Conservation (phyloP, 1,140 invertebrate species). For the Aphelinus atriplicis region DNA sequence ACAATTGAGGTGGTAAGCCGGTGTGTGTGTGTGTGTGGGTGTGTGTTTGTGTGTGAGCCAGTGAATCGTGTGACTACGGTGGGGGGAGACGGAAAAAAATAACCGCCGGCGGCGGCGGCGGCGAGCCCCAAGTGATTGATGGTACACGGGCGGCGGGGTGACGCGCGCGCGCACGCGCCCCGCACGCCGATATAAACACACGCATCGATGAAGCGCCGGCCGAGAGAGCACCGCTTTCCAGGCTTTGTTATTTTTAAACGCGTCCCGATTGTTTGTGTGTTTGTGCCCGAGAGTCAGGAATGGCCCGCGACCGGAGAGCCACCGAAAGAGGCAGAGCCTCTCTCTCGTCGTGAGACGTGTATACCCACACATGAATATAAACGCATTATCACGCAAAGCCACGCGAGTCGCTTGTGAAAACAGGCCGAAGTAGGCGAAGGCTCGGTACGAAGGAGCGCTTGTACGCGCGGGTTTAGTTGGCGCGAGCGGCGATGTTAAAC, state of each 20-base stretch:
- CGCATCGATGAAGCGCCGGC: not conserved
- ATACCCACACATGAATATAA: not conserved
- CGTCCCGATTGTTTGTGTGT: not conserved
- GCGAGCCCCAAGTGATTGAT: not conserved
- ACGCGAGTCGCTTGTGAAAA: not conserved
- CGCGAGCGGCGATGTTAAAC: not conserved
- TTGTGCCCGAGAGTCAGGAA: not conserved
- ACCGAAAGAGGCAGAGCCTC: not conserved
- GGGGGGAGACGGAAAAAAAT: not conserved
- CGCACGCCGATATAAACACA: not conserved
- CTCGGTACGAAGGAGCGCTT: not conserved
- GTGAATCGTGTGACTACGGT: not conserved
- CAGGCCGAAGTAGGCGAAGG: slow-evolving; percentile 29
- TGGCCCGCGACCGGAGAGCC: not conserved
- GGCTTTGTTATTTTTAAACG: slow-evolving; percentile 22
- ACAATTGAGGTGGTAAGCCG: no score
- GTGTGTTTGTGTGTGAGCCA: no score
- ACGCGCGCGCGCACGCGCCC: not conserved
- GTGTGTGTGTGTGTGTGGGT: no score
- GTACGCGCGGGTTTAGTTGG: slow-evolving; percentile 27
- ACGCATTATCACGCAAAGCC: not conserved
- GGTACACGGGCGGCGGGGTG: not conserved
- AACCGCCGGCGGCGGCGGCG: not conserved
- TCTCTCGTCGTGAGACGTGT: not conserved
- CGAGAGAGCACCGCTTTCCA: not conserved